phyloP scores from a whole-genome alignment of 1,140 invertebrate genomes.

The Tetramorium simillimum region DNA sequence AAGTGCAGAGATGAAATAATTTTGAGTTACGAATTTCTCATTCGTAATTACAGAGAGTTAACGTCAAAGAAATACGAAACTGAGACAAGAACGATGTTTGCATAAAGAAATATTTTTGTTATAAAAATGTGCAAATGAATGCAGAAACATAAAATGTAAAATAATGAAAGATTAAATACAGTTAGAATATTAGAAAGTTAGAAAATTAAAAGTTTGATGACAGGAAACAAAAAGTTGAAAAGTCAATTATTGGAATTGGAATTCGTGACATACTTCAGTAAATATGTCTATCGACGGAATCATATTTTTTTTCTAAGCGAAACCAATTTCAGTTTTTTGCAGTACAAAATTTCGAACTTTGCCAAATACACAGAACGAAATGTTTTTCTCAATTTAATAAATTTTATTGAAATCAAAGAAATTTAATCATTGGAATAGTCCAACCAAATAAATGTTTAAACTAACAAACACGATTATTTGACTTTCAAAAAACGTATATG shows the following conservation, averaged over 20 bases:
- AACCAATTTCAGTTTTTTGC: background rate
- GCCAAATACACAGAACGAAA: background rate
- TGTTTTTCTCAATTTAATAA: no score
- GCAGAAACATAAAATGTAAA: background rate
- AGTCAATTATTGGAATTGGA: background rate
- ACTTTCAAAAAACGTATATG: no score
- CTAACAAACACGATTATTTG: no score
- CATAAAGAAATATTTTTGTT: constrained; percentile 1
- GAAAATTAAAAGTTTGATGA: background rate
- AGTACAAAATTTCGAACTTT: background rate
- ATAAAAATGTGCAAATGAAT: background rate
- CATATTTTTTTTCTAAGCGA: background rate
- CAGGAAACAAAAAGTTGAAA: background rate
- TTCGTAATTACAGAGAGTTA: background rate
- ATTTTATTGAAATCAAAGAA: no score
- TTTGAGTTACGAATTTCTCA: constrained; percentile 5
- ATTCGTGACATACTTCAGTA: background rate
- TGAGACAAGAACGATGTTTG: background rate
- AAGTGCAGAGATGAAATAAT: background rate
- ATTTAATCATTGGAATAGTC: no score
- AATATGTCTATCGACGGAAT: background rate
- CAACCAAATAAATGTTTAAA: no score
- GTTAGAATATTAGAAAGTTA: background rate
- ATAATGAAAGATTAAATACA: background rate
- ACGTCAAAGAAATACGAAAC: background rate